Percentiles rank a stretch among this genome's conserved stretches.
Evolutionary conservation across 2,797 vertebrate genomes (phyloP).

Genomic region (Cryptoblepharus egeriae): DNA sequence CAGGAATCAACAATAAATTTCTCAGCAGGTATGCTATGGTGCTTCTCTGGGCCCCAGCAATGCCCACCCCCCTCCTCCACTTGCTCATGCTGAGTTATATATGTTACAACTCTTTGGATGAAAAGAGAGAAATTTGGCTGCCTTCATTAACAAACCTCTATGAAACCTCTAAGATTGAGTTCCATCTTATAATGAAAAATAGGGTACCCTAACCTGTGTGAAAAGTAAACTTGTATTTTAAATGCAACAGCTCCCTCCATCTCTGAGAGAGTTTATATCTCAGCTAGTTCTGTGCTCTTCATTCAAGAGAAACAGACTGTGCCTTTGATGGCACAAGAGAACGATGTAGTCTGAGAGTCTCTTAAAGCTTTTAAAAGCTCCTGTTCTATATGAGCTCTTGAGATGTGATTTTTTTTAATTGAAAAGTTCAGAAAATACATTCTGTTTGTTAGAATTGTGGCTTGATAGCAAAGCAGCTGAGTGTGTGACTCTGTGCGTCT

Average conservation of each 20-base stretch:
- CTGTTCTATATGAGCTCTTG: constrained; percentile 61
- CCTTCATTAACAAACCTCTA: constrained; percentile 51
- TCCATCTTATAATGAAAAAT: constrained; percentile 67
- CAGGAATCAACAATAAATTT: background rate
- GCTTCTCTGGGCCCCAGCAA: background rate
- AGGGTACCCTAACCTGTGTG: constrained; percentile 49
- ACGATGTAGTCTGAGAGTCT: constrained; percentile 63
- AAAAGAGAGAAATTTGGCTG: constrained; percentile 47
- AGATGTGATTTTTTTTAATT: constrained; percentile 59
- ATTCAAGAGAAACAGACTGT: constrained; percentile 67
- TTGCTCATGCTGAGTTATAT: background rate
- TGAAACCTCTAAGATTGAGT: constrained; percentile 42
- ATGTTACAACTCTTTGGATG: constrained; percentile 59
- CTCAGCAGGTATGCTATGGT: background rate
- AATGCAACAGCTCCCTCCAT: constrained; percentile 51
- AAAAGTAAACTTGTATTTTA: constrained; percentile 59
- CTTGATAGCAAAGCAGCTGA: constrained; percentile 67
- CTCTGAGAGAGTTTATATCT: constrained; percentile 39
- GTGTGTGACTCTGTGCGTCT: no score
- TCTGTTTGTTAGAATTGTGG: constrained; percentile 68
- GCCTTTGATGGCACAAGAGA: constrained; percentile 60
- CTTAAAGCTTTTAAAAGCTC: constrained; percentile 66
- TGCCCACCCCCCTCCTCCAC: background rate
- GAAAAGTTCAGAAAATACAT: constrained; percentile 45
- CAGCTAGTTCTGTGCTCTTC: constrained; percentile 57